phyloP scores from a whole-genome alignment of 2,113 vertebrate species.

The Gadus chalcogrammus region DNA sequence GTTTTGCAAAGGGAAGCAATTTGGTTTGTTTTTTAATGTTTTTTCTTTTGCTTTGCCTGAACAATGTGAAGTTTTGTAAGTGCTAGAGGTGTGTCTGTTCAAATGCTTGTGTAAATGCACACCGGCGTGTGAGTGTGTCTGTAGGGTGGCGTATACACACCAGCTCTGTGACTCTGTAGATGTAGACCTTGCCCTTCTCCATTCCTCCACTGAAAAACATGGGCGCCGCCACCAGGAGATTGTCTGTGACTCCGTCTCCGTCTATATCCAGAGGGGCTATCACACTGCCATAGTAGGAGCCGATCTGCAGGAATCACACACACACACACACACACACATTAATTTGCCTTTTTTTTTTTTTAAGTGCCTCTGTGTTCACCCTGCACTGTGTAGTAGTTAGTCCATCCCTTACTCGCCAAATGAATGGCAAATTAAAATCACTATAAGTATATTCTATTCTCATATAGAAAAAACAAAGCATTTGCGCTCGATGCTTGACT shows the following conservation, averaged over 20 bases:
- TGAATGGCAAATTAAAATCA: too few relatives aligned
- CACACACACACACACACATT: too few relatives aligned
- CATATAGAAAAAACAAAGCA: too few relatives aligned
- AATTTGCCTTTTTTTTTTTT: too few relatives aligned
- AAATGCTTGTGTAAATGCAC: neutral
- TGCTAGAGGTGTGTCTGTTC: too few relatives aligned
- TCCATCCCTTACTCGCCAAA: too few relatives aligned
- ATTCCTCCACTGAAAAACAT: conserved; percentile 93
- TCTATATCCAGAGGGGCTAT: conserved; percentile 84
- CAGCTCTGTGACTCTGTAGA: conserved; percentile 81
- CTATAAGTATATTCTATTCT: too few relatives aligned
- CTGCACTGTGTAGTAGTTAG: too few relatives aligned
- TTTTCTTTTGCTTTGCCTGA: too few relatives aligned
- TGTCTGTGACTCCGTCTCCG: conserved; percentile 81
- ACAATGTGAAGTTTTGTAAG: too few relatives aligned
- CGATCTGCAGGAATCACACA: conserved; percentile 77
- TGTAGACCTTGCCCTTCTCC: conserved; percentile 87
- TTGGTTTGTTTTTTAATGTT: neutral
- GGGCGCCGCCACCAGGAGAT: conserved; percentile 88
- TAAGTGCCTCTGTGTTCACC: too few relatives aligned
- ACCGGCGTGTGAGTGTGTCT: neutral
- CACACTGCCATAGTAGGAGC: conserved; percentile 95
- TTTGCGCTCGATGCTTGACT: neutral
- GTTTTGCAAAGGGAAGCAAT: too few relatives aligned
- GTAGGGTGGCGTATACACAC: conserved; percentile 45